Base-by-base conservation (phyloP, 2,888 invertebrate genomes). In the Temnothorax rugatulus region DNA sequence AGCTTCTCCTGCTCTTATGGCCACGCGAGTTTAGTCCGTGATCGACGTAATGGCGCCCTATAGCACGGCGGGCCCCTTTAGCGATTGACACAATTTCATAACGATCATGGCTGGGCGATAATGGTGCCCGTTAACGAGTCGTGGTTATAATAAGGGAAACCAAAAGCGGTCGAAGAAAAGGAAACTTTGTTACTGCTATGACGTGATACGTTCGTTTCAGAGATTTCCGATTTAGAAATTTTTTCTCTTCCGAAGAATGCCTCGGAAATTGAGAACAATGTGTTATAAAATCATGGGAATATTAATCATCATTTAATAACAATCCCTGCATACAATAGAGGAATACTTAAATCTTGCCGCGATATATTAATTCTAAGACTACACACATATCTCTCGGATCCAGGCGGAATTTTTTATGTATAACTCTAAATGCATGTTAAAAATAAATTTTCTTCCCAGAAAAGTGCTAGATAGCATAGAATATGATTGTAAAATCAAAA, bases 1-100 rank as follows among this genome's bases (percentile, higher is more conserved):
- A 57, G 85, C 63, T 71, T 57, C 84, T 74, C 82, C 64, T 69
- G 77, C 41, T 73, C 41, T 57, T 79, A 47, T 61, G 66, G 64
- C 59, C 57, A 69, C 81, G 71, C 77, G 83, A 59, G 87, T 82
- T 90, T 88, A 82, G 86, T 52, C 84, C 68, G 73, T 73, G 84
- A 13, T 50, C 69, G 73, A 81, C 83, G 86, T 84, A 83, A 75
- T 77, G 82, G 52, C 64, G 63, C 71, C 68, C 75, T 69, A 21
- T 21, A 84, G 71, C 79, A 61, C 41, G 11, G 34, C 41, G 11
- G 44, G 34, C 59, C 47, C 18, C 59, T 13, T 71, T 59, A 34
- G 47, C 59, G 25, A 81, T 81, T 81, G 79, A 81, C 79, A 81
- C 79, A 81, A 71, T 81, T 81, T 81, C 71, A 38, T 81, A 81